Evolutionary conservation across 1,140 invertebrate genomes (phyloP).

Genomic region (Drosophila sp.): DNA sequence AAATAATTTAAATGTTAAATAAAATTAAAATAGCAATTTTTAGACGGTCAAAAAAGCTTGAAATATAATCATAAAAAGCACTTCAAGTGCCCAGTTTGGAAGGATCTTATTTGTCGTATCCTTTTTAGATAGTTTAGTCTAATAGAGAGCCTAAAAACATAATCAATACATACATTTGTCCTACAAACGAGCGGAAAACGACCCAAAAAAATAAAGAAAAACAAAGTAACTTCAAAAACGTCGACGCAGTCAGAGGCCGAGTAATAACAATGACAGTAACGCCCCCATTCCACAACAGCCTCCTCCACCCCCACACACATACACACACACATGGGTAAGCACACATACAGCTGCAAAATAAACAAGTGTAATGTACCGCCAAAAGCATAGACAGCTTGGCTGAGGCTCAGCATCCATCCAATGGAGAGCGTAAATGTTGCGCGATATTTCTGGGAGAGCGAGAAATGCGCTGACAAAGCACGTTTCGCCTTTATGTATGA

Average conservation of each 20-base stretch:
- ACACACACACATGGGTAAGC: slow-evolving; percentile 21
- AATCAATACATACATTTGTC: slow-evolving; percentile 84
- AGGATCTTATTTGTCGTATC: not conserved
- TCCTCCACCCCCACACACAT: slow-evolving; percentile 6
- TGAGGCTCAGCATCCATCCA: slow-evolving; percentile 49
- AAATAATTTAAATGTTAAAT: too few species aligned
- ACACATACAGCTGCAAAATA: slow-evolving; percentile 51
- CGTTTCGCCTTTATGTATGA: slow-evolving; percentile 12
- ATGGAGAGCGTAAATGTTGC: slow-evolving; percentile 48
- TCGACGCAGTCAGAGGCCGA: slow-evolving; percentile 30
- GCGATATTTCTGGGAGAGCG: slow-evolving; percentile 44
- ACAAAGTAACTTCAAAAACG: slow-evolving; percentile 54
- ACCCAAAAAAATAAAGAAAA: slow-evolving; percentile 75
- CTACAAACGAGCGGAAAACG: slow-evolving; percentile 77
- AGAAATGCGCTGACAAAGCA: slow-evolving; percentile 44
- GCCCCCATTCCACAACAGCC: slow-evolving; percentile 47
- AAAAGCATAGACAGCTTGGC: slow-evolving; percentile 81
- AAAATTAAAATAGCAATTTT: too few species aligned
- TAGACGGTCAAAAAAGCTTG: too few species aligned
- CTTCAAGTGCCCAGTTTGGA: too few species aligned
- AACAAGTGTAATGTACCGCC: slow-evolving; percentile 77
- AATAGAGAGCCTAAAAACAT: slow-evolving; percentile 43
- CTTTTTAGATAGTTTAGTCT: not conserved
- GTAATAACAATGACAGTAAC: slow-evolving; percentile 79
- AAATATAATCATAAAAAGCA: too few species aligned